A percentile compares a stretch with the other conserved stretches of the same genome.
Evolutionary conservation across 2,113 vertebrate genomes (phyloP).

Genomic region (Serilophus lunatus): DNA sequence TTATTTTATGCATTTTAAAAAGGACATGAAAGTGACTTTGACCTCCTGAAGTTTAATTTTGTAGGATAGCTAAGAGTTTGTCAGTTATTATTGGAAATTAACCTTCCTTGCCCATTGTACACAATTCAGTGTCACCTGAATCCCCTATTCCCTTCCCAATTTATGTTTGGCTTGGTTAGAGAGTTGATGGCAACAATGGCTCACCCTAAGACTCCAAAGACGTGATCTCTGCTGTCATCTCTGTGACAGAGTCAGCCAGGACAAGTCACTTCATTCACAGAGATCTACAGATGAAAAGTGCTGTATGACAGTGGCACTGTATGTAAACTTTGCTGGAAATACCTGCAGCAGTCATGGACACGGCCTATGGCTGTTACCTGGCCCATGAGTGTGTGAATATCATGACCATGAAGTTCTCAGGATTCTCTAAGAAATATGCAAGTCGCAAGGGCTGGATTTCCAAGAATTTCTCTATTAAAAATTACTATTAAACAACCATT

Average conservation of each 20-base stretch:
- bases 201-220: background rate
- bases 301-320: background rate
- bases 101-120: background rate
- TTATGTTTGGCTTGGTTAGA: background rate
- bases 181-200: background rate
- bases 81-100: background rate
- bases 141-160: background rate
- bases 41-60: background rate
- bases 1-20: background rate
- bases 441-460: background rate
- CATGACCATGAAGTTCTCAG: rapidly evolving
- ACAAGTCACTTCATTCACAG: background rate
- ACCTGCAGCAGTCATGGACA: background rate
- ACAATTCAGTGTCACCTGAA: background rate
- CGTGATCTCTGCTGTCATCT: background rate
- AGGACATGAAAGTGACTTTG: background rate
- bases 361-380: background rate
- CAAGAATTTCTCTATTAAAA: background rate
- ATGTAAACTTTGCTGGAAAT: background rate
- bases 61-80: background rate
- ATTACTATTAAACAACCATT: rapidly evolving
- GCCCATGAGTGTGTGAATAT: rapidly evolving
- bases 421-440: background rate
- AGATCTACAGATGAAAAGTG: background rate
- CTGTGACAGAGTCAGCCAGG: background rate